A percentile compares a stretch with the other conserved stretches of the same genome.
phyloP scores from a whole-genome alignment of 2,113 vertebrate genomes.

The Heteronetta atricapilla region DNA sequence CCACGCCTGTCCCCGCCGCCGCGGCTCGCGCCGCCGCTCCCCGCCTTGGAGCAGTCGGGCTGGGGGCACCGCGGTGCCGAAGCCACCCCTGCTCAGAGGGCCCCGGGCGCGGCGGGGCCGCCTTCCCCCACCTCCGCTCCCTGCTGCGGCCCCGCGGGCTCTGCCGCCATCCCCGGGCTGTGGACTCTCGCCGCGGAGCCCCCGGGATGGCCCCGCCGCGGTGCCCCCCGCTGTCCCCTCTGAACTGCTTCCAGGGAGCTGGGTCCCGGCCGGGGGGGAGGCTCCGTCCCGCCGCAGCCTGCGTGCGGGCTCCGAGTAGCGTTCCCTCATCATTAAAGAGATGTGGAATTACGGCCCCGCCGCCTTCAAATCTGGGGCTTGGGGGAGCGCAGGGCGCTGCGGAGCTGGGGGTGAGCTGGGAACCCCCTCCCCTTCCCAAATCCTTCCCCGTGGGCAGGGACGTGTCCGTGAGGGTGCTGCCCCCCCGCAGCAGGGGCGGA shows the following conservation, averaged over 20 bases:
- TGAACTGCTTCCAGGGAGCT: background rate
- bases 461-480: fast-evolving
- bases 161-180: background rate
- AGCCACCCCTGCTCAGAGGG: background rate
- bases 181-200: background rate
- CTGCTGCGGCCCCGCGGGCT: background rate
- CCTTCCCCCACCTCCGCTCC: background rate
- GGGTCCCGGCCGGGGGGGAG: background rate
- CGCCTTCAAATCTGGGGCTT: too few relatives aligned
- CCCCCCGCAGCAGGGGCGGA: background rate
- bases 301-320: background rate
- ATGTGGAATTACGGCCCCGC: slow-evolving; percentile 4
- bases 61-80: background rate
- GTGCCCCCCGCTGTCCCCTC: background rate
- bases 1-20: background rate
- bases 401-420: background rate
- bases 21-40: background rate
- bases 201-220: too few relatives aligned
- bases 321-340: slow-evolving; percentile 75
- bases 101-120: background rate
- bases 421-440: too few relatives aligned
- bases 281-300: background rate
- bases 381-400: fast-evolving
- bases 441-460: fast-evolving
- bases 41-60: background rate